A percentile compares a stretch with the other conserved stretches of the same genome.
These are phyloP conservation scores for Leptoteleia sp. DNA, from an alignment of 1,140 invertebrate species.

Conservation along the genomic window DNA sequence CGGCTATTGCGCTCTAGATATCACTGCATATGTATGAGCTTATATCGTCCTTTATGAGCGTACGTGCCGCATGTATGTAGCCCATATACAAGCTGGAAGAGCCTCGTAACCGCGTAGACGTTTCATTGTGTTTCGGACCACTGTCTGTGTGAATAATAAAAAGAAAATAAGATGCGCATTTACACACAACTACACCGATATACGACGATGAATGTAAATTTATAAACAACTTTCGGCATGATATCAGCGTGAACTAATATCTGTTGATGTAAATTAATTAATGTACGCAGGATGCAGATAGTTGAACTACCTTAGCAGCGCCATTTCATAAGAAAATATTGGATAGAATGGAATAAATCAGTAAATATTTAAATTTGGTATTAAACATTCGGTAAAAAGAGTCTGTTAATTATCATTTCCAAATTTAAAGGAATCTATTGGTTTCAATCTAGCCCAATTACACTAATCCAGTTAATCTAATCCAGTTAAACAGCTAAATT, in stretches of 20 bases:
- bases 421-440: too few relatives aligned
- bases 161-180: slow-evolving; percentile 1
- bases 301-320: too few relatives aligned
- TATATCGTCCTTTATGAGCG: slow-evolving; percentile 63
- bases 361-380: too few relatives aligned
- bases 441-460: too few relatives aligned
- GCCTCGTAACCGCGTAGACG: slow-evolving; percentile 54
- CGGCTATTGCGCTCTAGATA: slow-evolving; percentile 66
- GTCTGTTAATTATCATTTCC: too few relatives aligned
- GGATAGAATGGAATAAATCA: too few relatives aligned
- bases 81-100: slow-evolving; percentile 43
- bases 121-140: slow-evolving; percentile 49
- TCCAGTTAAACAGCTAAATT: too few relatives aligned
- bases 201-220: not conserved
- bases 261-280: not conserved
- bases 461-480: too few relatives aligned
- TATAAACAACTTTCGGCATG: too few relatives aligned
- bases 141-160: slow-evolving; percentile 15
- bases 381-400: too few relatives aligned
- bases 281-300: too few relatives aligned
- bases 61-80: slow-evolving; percentile 51
- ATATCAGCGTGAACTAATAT: not conserved
- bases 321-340: too few relatives aligned
- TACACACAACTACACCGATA: not conserved
- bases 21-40: slow-evolving; percentile 68